Percentiles rank a stretch among this genome's conserved stretches.
Conservation (phyloP, 64 coral and sea anemone species). For the Anthopleura sola region DNA sequence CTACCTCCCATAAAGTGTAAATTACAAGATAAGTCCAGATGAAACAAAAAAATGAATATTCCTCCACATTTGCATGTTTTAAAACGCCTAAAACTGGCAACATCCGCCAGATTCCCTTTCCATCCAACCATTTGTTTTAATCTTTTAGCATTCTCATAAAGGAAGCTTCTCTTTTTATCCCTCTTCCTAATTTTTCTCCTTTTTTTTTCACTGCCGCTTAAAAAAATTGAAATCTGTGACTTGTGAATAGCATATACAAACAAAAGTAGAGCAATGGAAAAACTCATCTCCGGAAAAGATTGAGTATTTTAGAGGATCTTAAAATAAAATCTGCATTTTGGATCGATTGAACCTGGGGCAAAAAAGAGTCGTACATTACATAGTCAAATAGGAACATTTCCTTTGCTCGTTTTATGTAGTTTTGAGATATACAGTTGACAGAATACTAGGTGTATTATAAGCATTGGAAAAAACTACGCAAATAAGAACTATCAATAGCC, state of each 20-base stretch:
- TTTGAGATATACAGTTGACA: background rate
- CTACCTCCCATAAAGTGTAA: background rate
- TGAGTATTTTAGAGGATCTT: background rate
- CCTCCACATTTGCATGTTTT: background rate
- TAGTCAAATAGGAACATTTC: background rate
- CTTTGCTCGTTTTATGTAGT: background rate
- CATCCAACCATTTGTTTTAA: background rate
- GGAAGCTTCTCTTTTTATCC: background rate
- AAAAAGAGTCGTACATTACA: background rate
- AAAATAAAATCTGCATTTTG: background rate
- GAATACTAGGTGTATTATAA: background rate
- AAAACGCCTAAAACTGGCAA: background rate
- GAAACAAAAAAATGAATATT: background rate
- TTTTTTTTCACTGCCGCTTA: background rate
- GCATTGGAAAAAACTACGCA: background rate
- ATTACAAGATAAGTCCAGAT: background rate
- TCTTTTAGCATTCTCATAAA: background rate
- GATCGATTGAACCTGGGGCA: background rate
- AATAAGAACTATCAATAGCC: background rate
- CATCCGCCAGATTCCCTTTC: background rate
- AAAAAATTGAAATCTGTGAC: background rate
- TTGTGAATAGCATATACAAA: conserved; percentile 7
- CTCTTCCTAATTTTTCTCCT: background rate
- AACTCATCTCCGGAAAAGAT: conserved; percentile 13
- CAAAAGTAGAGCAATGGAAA: background rate